These are phyloP conservation scores for Macropis europaea DNA, from an alignment of 2,888 invertebrate species.

Conservation along the genomic window DNA sequence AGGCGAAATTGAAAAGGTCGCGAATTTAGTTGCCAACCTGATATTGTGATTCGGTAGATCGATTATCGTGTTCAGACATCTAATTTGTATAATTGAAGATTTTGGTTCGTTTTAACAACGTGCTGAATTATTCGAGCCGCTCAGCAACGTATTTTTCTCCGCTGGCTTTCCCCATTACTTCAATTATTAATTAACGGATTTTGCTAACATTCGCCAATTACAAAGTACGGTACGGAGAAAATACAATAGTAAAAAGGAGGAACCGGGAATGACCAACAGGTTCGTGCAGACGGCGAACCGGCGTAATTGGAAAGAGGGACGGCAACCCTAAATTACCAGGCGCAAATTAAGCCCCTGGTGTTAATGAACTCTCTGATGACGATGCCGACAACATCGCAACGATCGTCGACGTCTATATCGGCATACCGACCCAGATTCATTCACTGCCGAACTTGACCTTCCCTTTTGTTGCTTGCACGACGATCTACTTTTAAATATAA, in stretches of 20 bases:
- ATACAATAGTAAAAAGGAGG: slow-evolving; percentile 4
- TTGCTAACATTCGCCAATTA: not conserved
- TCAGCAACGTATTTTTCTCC: not conserved
- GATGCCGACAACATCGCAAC: slow-evolving; percentile 22
- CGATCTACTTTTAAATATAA: not conserved
- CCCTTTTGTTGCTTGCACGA: not conserved
- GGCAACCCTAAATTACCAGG: slow-evolving; percentile 48
- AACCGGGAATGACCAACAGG: slow-evolving; percentile 1
- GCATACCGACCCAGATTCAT: slow-evolving; percentile 36
- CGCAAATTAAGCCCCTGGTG: slow-evolving; percentile 54
- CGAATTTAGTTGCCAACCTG: too few relatives aligned
- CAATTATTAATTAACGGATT: slow-evolving; percentile 31
- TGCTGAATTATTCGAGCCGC: too few relatives aligned
- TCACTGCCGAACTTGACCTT: slow-evolving; percentile 40
- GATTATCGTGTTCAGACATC: slow-evolving; percentile 1
- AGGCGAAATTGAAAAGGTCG: too few relatives aligned
- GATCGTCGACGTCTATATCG: slow-evolving; percentile 16
- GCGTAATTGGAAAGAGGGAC: slow-evolving; percentile 51
- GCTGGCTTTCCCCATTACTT: not conserved
- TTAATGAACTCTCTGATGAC: slow-evolving; percentile 54
- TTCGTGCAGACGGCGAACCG: slow-evolving; percentile 6
- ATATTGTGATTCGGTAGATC: too few relatives aligned
- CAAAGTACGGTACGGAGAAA: not conserved
- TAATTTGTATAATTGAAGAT: not conserved
- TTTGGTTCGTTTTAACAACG: too few relatives aligned